phyloP scores from a whole-genome alignment of 2,888 invertebrate species.

The Zygogramma bicolorata region DNA sequence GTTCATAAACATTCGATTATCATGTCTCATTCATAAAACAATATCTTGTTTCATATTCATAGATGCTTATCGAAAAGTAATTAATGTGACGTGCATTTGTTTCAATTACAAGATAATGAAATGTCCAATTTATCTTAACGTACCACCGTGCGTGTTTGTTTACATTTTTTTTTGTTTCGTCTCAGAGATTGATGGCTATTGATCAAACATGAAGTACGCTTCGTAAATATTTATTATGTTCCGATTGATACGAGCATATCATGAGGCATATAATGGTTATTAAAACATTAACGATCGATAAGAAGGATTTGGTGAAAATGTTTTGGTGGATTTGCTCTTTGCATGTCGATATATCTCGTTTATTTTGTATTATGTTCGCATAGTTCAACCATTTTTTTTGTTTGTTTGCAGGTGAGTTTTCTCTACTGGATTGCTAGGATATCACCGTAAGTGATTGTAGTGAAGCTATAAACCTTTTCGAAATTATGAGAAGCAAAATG shows the following conservation, averaged over 20 bases:
- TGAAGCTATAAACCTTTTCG: not conserved
- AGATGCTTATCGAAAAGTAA: not conserved
- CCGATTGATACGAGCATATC: not conserved
- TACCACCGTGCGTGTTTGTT: not conserved
- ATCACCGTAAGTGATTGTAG: not conserved
- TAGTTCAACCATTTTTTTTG: not conserved
- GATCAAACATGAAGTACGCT: not conserved
- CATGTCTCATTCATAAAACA: too few relatives aligned
- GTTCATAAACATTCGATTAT: too few relatives aligned
- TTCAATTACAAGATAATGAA: not conserved
- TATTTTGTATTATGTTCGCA: not conserved
- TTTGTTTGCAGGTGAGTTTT: not conserved
- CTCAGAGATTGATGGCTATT: not conserved
- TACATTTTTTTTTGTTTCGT: not conserved
- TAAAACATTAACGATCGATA: not conserved
- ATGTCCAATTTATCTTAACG: not conserved
- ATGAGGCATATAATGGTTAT: not conserved
- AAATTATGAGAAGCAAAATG: too few relatives aligned
- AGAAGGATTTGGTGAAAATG: not conserved
- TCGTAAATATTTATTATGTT: not conserved
- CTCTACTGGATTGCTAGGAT: not conserved
- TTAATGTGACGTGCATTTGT: not conserved
- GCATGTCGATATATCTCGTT: not conserved
- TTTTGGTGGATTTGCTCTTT: not conserved
- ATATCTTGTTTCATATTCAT: too few relatives aligned